These are phyloP conservation scores for Halictus ligatus DNA, from an alignment of 2,888 invertebrate species.

Conservation along the genomic window DNA sequence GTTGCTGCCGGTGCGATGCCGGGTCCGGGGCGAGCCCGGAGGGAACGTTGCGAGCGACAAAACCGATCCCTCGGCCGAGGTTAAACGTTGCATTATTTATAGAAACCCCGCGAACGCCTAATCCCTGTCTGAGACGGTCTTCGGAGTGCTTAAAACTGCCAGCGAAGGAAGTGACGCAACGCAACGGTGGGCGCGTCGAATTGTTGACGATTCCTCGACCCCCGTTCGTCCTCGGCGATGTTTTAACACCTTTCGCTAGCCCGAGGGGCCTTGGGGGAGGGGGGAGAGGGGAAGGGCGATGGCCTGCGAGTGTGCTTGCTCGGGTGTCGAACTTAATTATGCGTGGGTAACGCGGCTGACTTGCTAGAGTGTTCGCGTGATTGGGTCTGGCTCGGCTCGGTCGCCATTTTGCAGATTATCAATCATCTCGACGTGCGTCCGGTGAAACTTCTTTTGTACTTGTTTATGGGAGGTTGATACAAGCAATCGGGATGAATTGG, in stretches of 20 bases:
- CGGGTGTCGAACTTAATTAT: background rate
- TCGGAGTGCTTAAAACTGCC: conserved; percentile 65
- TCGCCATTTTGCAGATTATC: background rate
- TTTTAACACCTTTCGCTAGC: conserved; percentile 66
- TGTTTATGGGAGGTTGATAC: background rate
- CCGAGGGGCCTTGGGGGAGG: background rate
- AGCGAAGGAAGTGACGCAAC: background rate
- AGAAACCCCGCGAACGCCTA: conserved; percentile 78
- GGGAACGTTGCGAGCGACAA: conserved; percentile 28
- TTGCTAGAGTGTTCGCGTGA: background rate
- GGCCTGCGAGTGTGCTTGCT: background rate
- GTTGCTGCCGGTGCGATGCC: conserved; percentile 37
- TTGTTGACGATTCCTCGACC: conserved; percentile 63
- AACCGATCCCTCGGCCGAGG: conserved; percentile 54
- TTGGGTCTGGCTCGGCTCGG: background rate
- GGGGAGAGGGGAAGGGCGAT: no score
- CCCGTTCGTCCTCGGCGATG: conserved; percentile 47
- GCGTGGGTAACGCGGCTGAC: conserved; percentile 2
- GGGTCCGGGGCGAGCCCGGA: background rate
- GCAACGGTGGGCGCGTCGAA: conserved; percentile 33
- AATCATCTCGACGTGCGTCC: background rate
- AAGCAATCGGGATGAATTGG: no score
- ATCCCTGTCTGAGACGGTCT: conserved; percentile 79
- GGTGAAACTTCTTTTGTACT: background rate
- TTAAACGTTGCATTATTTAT: conserved; percentile 79